Evolutionary conservation across 2,797 vertebrate genomes (phyloP).

Genomic region (Girardinus metallicus): DNA sequence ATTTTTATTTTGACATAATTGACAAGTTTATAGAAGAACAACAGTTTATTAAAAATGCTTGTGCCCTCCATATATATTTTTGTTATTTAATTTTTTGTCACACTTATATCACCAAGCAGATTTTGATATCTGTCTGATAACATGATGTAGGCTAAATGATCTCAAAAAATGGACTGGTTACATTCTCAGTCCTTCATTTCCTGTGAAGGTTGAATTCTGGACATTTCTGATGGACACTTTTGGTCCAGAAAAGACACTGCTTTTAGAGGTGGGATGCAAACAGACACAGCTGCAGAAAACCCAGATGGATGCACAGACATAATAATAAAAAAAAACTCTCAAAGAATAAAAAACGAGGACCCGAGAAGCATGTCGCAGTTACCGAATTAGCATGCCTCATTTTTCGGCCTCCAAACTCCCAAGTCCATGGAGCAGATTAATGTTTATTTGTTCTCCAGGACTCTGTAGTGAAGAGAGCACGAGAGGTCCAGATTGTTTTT

Average conservation of each 20-base stretch:
- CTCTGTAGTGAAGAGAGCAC: slow-evolving; percentile 38
- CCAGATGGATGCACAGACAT: not conserved
- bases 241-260: not conserved
- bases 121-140: too few species aligned
- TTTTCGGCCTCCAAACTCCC: slow-evolving; percentile 37
- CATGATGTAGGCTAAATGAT: too few species aligned
- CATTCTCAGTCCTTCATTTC: slow-evolving; percentile 18
- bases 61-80: too few species aligned
- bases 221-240: slow-evolving; percentile 21
- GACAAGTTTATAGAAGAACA: too few species aligned
- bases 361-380: slow-evolving; percentile 30
- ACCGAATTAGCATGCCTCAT: slow-evolving; percentile 44
- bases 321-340: slow-evolving; percentile 3
- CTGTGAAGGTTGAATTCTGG: slow-evolving; percentile 5
- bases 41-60: too few species aligned
- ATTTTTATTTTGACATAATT: too few species aligned
- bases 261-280: not conserved
- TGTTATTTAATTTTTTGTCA: too few species aligned
- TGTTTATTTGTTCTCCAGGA: slow-evolving; percentile 67
- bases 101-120: too few species aligned
- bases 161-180: too few species aligned
- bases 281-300: slow-evolving; percentile 1
- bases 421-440: slow-evolving; percentile 48
- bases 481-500: slow-evolving; percentile 45
- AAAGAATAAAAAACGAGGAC: slow-evolving; percentile 3